Base-by-base conservation (phyloP, 1,140 invertebrate species). In the Sarcophaga bullata region DNA sequence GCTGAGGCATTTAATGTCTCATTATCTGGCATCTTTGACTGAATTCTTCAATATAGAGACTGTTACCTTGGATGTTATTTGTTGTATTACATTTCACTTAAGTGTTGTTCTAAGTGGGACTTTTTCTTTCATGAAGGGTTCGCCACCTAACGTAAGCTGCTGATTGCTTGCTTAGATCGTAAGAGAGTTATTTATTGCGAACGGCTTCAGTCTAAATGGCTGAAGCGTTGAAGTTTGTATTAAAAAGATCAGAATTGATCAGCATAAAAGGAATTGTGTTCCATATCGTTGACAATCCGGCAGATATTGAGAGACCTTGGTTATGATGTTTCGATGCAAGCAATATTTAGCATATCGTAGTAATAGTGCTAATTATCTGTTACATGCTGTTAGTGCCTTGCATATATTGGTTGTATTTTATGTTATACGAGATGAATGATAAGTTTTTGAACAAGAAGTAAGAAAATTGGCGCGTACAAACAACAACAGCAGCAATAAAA, bases 391-490 rank as follows among this genome's bases (percentile, higher is more conserved):
- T 72, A 4, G 25, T 37, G 25, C 62, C 17, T 7, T 25, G 19
- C 37, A 72, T 46, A 46, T 8, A 78, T 19, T 17, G 49, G 10
- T 17, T 50, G 49, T 78, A 48, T 78, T 78, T 52, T 78, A 52
- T 78, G 75, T 78, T 78, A 52, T 52, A 78, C 48, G 75, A 78
- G 75, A 78, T 78, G 75, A 78, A 78, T 78, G 75, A 78, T 78
- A 78, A 78, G 75, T 78, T 78, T n/a, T 37, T 37, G 25, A 78
- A 78, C 75, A 78, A 78, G 75, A 78, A 78, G 75, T 52, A 78
- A 78, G 48, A 78, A 78, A 78, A 49, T 78, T 78, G 75, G 48
- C 75, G 75, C 49, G 49, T 78, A 50, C 17, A 68, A 19, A 68
- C 62, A 68, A 68, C 62, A 68, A 7, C n/a, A 68, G 8, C 15